Percentiles rank a stretch among this genome's conserved stretches.
Evolutionary conservation across 2,888 invertebrate genomes (phyloP).

Genomic region (Buathra laborator): DNA sequence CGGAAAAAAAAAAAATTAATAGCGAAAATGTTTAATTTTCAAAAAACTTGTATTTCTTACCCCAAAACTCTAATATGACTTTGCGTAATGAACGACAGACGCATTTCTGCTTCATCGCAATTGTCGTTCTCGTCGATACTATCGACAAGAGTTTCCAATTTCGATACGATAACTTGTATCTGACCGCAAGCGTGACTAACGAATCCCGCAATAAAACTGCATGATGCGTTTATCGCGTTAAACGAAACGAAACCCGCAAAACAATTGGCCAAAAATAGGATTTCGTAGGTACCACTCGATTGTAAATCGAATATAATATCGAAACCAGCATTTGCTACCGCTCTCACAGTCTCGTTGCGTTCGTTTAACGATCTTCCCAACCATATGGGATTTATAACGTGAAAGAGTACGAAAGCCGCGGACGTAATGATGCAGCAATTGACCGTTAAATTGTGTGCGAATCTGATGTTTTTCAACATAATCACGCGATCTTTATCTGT

Average conservation of each 20-base stretch:
- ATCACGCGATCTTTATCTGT: conserved; percentile 60
- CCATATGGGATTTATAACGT: conserved; percentile 57
- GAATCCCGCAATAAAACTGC: not conserved
- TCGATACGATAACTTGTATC: conserved; percentile 62
- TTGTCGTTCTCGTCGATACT: not conserved
- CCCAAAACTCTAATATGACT: conserved; percentile 16
- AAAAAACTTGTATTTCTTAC: not conserved
- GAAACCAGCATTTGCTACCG: conserved; percentile 62
- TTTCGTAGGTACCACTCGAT: conserved; percentile 68
- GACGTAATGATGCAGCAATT: conserved; percentile 70
- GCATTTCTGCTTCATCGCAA: not conserved
- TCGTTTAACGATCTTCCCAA: conserved; percentile 34
- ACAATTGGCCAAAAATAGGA: conserved; percentile 64
- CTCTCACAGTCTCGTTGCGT: conserved; percentile 46
- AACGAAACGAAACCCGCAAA: conserved; percentile 41
- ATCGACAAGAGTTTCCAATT: conserved; percentile 7
- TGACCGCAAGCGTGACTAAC: conserved; percentile 65
- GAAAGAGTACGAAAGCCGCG: conserved; percentile 61
- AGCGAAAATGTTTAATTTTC: no score
- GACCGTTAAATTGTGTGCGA: conserved; percentile 53
- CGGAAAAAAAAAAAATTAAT: not conserved
- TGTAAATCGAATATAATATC: conserved; percentile 67
- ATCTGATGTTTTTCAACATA: conserved; percentile 52
- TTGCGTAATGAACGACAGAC: conserved; percentile 30
- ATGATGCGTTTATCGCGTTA: conserved; percentile 62